Evolutionary conservation across 1,140 invertebrate species (phyloP).

Genomic region (Mamestra configurata): DNA sequence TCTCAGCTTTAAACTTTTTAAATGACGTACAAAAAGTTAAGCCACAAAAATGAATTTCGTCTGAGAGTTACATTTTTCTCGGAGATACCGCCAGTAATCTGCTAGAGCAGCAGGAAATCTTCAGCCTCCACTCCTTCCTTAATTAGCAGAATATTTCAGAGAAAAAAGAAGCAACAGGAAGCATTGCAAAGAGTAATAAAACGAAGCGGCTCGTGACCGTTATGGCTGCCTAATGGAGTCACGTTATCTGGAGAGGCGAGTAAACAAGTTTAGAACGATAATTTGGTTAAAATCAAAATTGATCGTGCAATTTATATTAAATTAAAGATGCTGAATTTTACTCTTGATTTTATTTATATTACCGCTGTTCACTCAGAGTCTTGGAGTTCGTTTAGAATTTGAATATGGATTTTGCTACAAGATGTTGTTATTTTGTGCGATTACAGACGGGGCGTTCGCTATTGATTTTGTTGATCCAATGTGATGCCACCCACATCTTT

Average conservation of each 20-base stretch:
- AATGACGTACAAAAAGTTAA: slow-evolving; percentile 70
- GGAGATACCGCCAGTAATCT: slow-evolving; percentile 77
- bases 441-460: not conserved
- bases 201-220: slow-evolving; percentile 70
- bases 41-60: slow-evolving; percentile 70
- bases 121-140: slow-evolving; percentile 83
- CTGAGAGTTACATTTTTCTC: slow-evolving; percentile 75
- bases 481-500: not conserved
- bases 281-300: slow-evolving; percentile 60
- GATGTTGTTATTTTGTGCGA: slow-evolving; percentile 17
- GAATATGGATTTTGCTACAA: slow-evolving; percentile 42
- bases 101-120: slow-evolving; percentile 81
- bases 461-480: not conserved
- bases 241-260: slow-evolving; percentile 72
- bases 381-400: slow-evolving; percentile 43
- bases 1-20: slow-evolving; percentile 63
- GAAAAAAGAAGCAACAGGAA: slow-evolving; percentile 79
- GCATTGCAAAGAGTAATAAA: slow-evolving; percentile 76
- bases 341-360: slow-evolving; percentile 49
- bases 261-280: slow-evolving; percentile 66
- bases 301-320: slow-evolving; percentile 53
- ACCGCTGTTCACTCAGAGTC: slow-evolving; percentile 23
- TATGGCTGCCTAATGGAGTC: slow-evolving; percentile 70
- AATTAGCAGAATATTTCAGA: slow-evolving; percentile 85
- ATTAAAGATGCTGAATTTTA: slow-evolving; percentile 46